Evolutionary conservation across 2,113 vertebrate species (phyloP), one percentile per base, ranked within the genome.

Genomic region (Callospermophilus lateralis): DNA sequence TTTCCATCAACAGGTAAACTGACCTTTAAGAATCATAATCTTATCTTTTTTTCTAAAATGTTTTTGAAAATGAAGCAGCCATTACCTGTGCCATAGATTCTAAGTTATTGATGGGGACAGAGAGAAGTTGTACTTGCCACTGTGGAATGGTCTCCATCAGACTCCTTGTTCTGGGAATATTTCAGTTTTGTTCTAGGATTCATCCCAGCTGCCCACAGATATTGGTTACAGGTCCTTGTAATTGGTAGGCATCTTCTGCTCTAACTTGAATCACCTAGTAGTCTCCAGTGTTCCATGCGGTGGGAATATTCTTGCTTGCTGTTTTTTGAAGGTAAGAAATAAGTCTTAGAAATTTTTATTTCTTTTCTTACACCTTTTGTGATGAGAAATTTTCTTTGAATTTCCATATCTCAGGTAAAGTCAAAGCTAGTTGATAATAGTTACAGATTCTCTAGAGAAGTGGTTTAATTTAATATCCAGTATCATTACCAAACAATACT

Each of bases 1-100:
- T 26, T 61, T 48, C 77, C 84, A 74, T 53, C 24, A 58, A 63
- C 53, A 97, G 98, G 98, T 98, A 83, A 98, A 94, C 93, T 13
- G 97, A 87, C 89, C 34, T 93, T 80, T 87, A 68, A 53, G 22
- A 76, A 28, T 30, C 45, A 32, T 16, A 48, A 4, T 16, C 51
- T 0, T 94, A 4, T 53, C 77, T 67, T 68, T 67, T 79, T 42
- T 37, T 88, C 5, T 51, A 51, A 55, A 58, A 5, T 81, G 67
- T 72, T 16, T 96, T 86, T 95, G 63, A 97, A 95, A 97, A 34
- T 67, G 19, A 92, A 86, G 55, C 12, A 13, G 53, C 74, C 9
- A 20, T 32, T 61, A 61, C 42, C 84, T 53, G 3, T 96, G 45
- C 80, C 34, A 37, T 67, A 74, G 86, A 8, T 61, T n/a, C 24